Percentiles rank a stretch among this genome's conserved stretches.
These are phyloP conservation scores for Alosa alosa DNA, from an alignment of 2,113 vertebrate species.

Conservation along the genomic window DNA sequence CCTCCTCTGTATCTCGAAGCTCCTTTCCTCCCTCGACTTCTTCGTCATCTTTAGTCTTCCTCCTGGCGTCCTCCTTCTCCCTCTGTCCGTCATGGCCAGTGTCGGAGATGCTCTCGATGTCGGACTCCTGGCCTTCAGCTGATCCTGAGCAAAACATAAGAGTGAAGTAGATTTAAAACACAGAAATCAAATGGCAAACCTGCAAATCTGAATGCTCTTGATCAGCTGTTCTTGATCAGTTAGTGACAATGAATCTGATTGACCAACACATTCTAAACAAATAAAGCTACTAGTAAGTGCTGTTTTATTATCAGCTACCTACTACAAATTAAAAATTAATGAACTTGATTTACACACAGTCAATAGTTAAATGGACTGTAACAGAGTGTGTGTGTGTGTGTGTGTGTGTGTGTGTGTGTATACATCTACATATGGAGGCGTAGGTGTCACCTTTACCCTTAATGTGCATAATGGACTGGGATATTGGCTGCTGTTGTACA, in stretches of 20 bases:
- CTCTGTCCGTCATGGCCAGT: conserved; percentile 21
- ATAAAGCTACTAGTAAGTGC: too few species aligned
- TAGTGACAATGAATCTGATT: too few species aligned
- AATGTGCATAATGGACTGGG: too few species aligned
- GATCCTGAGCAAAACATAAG: neutral
- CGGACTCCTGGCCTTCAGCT: conserved; percentile 55
- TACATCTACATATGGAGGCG: too few species aligned
- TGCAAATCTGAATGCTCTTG: neutral
- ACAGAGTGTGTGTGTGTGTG: neutral
- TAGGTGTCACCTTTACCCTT: too few species aligned
- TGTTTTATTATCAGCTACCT: too few species aligned
- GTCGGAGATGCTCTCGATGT: conserved; percentile 51
- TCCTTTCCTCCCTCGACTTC: conserved; percentile 22
- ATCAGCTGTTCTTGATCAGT: too few species aligned
- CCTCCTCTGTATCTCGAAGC: conserved; percentile 52
- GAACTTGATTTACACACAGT: too few species aligned
- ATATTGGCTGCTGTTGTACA: too few species aligned
- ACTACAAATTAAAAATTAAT: too few species aligned
- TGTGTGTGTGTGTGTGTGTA: neutral
- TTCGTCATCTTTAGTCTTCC: neutral
- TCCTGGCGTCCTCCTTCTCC: conserved; percentile 59
- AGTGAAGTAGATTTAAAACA: neutral
- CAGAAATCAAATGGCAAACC: neutral
- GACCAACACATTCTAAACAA: too few species aligned
- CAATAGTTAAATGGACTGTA: too few species aligned